These are phyloP conservation scores for Mellilla xanthometata DNA, from an alignment of 2,888 invertebrate species.

Conservation along the genomic window DNA sequence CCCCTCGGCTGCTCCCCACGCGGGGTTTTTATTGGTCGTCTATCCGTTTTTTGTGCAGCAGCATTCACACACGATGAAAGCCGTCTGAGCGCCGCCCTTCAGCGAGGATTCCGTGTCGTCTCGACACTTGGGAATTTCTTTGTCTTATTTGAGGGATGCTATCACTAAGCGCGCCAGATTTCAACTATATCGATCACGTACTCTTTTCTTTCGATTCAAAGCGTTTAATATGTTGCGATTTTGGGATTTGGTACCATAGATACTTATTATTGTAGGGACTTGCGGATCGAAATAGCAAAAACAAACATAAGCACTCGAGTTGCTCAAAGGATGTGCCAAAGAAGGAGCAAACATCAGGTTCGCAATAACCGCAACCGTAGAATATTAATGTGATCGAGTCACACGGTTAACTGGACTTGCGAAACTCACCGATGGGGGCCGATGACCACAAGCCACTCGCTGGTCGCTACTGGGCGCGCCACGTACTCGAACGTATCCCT, in stretches of 20 bases:
- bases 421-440: constrained; percentile 75
- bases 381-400: constrained; percentile 77
- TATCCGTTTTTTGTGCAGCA: constrained; percentile 74
- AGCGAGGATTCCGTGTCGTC: constrained; percentile 68
- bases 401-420: constrained; percentile 79
- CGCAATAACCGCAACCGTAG: constrained; percentile 67
- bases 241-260: neutral
- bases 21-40: constrained; percentile 78
- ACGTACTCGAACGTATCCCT: constrained; percentile 13
- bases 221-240: neutral
- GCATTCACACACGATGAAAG: constrained; percentile 75
- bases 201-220: no score
- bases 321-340: constrained; percentile 27
- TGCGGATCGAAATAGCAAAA: neutral
- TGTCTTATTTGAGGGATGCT: constrained; percentile 47
- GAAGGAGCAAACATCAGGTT: constrained; percentile 60
- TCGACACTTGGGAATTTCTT: constrained; percentile 66
- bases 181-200: no score
- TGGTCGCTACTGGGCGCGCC: constrained; percentile 31
- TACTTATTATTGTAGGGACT: no score
- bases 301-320: constrained; percentile 20
- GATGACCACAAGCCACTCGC: constrained; percentile 71
- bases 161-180: no score
- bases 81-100: constrained; percentile 70
- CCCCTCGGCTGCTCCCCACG: constrained; percentile 75